Base-by-base conservation (phyloP, 2,113 vertebrate species). In the Atherinomorus stipes region DNA sequence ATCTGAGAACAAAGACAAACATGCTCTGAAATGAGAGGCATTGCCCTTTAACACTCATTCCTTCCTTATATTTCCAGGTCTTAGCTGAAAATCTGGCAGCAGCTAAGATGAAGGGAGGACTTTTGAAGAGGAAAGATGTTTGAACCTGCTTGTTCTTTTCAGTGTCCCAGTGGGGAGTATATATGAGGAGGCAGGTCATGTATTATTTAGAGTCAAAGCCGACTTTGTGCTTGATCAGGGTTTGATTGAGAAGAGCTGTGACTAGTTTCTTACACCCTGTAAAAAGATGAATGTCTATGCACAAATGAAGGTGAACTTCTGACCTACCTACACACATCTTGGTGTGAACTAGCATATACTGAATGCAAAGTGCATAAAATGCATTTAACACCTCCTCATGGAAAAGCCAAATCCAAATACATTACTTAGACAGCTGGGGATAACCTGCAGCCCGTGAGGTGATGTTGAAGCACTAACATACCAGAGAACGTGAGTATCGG, bases 191-290 rank as follows among this genome's bases (percentile, higher is more conserved):
- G 56, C 64, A 54, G 85, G 88, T 92, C 82, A 93, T 91, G 83
- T 91, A 89, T 92, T 93, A 93, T 93, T 93, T 91, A 93, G 62
- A 90, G 74, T 81, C 34, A 56, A 85, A 80, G 65, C 75, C 65
- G 64, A 64, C 83, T 83, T 79, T 85, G 87, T 87, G 74, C 88
- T 91, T 91, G 91, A 93, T 94, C 92, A 87, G 64, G 61, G 71
- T 75, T 84, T 91, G 90, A 93, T 90, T 87, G 87, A 92, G 84
- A 91, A 74, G 74, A 59, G 59, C 62, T 81, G 72, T 78, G 81
- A 81, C 80, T 78, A 66, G 9, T 47, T 83, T 77, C 70, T 64
- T 13, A 51, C 64, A 47, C n/a, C 1, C 4, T 52, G 60, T 49
- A 72, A 45, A 47, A 74, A 60, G 49, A 64, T 34, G 77, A 77